phyloP scores from a whole-genome alignment of 2,797 vertebrate species.

The Rhinoraja longicauda region DNA sequence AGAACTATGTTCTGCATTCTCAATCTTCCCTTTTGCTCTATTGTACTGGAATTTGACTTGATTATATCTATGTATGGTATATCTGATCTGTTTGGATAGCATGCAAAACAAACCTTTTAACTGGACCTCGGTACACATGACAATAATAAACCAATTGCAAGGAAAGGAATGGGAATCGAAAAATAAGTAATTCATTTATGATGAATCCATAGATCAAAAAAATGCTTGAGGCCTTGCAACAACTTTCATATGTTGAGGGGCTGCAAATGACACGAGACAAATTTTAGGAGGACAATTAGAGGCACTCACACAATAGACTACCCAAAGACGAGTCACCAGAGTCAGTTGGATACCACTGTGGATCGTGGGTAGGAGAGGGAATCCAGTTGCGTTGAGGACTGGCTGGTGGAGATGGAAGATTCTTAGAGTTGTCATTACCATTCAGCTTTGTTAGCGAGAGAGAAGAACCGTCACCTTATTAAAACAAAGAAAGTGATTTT shows the following conservation, averaged over 20 bases:
- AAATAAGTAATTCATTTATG: not conserved
- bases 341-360: conserved; percentile 96
- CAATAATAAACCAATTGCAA: no score
- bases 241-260: not conserved
- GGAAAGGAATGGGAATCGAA: not conserved
- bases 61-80: no score
- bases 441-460: conserved; percentile 90
- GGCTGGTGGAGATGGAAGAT: conserved; percentile 77
- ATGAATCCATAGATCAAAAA: not conserved
- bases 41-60: no score
- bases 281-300: not conserved
- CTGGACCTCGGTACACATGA: no score
- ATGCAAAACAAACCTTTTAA: no score
- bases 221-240: not conserved
- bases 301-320: conserved; percentile 84
- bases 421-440: conserved; percentile 79
- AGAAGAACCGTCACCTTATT: conserved; percentile 76
- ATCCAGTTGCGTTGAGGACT: conserved; percentile 92
- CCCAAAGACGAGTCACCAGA: conserved; percentile 89
- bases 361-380: conserved; percentile 91
- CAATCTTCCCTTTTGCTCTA: no score
- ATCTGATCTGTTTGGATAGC: no score
- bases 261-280: not conserved
- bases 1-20: no score
- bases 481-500: not conserved